Evolutionary conservation across 2,888 invertebrate species (phyloP), one percentile per base, ranked within the genome.

Genomic region (Sussaba pulchella): DNA sequence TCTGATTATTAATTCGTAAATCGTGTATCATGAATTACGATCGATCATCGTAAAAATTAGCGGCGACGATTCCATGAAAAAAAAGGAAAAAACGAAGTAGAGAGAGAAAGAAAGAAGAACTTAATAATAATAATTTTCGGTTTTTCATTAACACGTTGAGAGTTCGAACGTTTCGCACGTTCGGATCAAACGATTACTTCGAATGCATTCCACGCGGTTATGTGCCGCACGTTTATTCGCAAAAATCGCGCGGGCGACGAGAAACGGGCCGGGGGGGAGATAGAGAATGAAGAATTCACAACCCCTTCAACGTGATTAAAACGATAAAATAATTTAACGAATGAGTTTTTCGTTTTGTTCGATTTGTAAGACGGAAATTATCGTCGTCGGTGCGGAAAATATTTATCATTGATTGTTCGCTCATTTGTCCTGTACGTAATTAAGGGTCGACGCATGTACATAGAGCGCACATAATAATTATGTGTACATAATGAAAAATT

Each of bases 391-490:
- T 54, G n/a, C 52, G 57, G 36, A 57, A 57, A n/a, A 57, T 14
- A 31, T 21, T n/a, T n/a, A n/a, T n/a, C n/a, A 21, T 57, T 57
- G 14, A 57, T 3, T 36, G 57, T 36, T 31, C 57, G 36, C 19
- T 59, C 36, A 59, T 19, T 59, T 36, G 31, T 59, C 57, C 31
- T 36, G 54, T 72, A 63, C 39, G 24, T 61, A 73, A 63, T 36
- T 57, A 64, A 73, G 54, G 54, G 31, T 74, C 52, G 57, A 74
- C 66, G 77, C 77, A 78, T 78, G 77, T 78, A 78, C 36, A 78
- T 78, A 78, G 77, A n/a, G 26, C 71, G 71, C 77, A 78, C 77
- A 78, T 78, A 66, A 71, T 59, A 50, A 71, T 50, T 78, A 59
- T 78, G 77, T 77, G 71, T 77, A 66, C 63, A 71, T 57, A 64